These are phyloP conservation scores for Wasmannia auropunctata DNA, from an alignment of 1,140 invertebrate species.

Conservation along the genomic window DNA sequence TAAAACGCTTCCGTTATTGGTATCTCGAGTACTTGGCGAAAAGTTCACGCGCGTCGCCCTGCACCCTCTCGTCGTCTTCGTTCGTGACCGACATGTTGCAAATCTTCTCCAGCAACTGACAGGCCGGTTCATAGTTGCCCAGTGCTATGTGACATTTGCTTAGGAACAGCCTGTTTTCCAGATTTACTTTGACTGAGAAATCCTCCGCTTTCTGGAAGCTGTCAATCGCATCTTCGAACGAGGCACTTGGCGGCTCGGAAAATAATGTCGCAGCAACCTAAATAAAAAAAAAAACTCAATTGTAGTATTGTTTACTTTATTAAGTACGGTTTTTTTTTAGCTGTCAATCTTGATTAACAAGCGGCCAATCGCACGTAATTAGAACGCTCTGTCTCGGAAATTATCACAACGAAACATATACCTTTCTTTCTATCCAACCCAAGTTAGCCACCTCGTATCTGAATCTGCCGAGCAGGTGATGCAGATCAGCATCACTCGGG, in stretches of 20 bases:
- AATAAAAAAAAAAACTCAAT: slow-evolving; percentile 12
- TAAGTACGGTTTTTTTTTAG: background rate
- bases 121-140: slow-evolving; percentile 85
- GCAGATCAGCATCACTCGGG: slow-evolving; percentile 88
- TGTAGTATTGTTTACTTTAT: background rate
- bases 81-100: slow-evolving; percentile 78
- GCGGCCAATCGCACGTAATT: background rate
- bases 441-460: slow-evolving; percentile 89
- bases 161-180: slow-evolving; percentile 90
- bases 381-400: background rate
- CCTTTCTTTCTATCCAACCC: slow-evolving; percentile 90
- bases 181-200: slow-evolving; percentile 87
- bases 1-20: slow-evolving; percentile 61
- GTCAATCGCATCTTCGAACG: slow-evolving; percentile 88
- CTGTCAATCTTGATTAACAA: background rate
- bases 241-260: slow-evolving; percentile 88
- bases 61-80: slow-evolving; percentile 83
- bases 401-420: slow-evolving; percentile 73
- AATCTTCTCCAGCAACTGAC: slow-evolving; percentile 87
- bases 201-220: slow-evolving; percentile 89
- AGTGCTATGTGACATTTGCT: slow-evolving; percentile 89
- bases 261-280: slow-evolving; percentile 88
- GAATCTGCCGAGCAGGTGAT: slow-evolving; percentile 90
- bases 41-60: slow-evolving; percentile 74
- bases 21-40: slow-evolving; percentile 77